A percentile compares a stretch with the other conserved stretches of the same genome.
Evolutionary conservation across 2,797 vertebrate genomes (phyloP).

Genomic region (Pangasius larnaudii): DNA sequence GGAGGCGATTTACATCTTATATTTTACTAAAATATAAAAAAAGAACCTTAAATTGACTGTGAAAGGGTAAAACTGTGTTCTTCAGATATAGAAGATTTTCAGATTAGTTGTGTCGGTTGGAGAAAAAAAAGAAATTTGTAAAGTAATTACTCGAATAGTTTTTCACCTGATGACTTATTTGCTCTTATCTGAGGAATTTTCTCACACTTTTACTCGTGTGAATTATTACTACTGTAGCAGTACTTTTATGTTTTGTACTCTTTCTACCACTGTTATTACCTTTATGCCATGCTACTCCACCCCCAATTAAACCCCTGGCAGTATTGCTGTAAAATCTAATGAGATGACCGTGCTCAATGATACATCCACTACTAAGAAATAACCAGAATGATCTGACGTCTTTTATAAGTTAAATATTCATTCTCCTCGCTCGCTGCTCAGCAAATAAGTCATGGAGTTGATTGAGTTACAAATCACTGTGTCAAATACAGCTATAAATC

Average conservation of each 20-base stretch:
- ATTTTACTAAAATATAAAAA: no score
- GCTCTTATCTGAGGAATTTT: neutral
- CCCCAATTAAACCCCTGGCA: neutral
- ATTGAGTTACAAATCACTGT: constrained; percentile 30
- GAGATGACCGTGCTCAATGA: no score
- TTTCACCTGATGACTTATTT: neutral
- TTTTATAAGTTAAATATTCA: neutral
- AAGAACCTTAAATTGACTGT: no score
- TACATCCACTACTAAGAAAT: neutral
- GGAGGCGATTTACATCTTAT: no score
- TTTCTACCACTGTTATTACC: neutral
- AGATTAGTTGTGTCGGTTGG: no score
- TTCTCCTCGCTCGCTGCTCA: neutral
- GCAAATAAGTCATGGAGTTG: constrained; percentile 35
- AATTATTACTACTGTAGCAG: neutral
- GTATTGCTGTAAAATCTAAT: neutral
- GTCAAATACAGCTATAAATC: constrained; percentile 41
- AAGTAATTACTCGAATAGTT: neutral
- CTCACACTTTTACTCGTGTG: neutral
- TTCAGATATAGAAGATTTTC: neutral
- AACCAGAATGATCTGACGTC: neutral
- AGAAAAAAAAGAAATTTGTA: neutral
- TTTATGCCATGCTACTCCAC: neutral
- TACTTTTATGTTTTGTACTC: neutral
- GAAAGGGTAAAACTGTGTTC: neutral